A percentile compares a stretch with the other conserved stretches of the same genome.
phyloP scores from a whole-genome alignment of 2,113 vertebrate species.

The Sinocyclocheilus maitianheensis region DNA sequence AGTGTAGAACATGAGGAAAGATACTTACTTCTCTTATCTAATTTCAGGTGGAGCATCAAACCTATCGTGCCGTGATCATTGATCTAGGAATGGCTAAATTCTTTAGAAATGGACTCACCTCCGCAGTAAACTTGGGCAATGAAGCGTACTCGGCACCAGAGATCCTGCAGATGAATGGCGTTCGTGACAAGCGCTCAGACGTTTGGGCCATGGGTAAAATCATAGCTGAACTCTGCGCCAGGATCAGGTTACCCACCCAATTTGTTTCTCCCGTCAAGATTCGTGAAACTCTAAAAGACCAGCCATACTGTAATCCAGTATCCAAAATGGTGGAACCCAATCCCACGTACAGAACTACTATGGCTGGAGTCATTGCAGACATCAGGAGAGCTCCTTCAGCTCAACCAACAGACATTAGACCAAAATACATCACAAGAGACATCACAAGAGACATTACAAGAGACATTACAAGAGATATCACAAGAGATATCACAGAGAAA shows the following conservation, averaged over 20 bases:
- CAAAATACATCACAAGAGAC: background rate
- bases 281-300: constrained; percentile 64
- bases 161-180: constrained; percentile 54
- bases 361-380: constrained; percentile 63
- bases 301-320: constrained; percentile 62
- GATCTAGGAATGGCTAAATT: constrained; percentile 78
- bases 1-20: background rate
- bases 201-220: constrained; percentile 80
- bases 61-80: constrained; percentile 75
- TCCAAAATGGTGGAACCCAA: constrained; percentile 68
- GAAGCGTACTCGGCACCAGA: constrained; percentile 75
- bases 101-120: constrained; percentile 65
- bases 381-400: constrained; percentile 56
- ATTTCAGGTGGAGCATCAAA: constrained; percentile 72
- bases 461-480: background rate
- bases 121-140: constrained; percentile 72
- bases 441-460: too few species aligned
- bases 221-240: constrained; percentile 71
- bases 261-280: constrained; percentile 66
- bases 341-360: constrained; percentile 58
- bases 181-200: constrained; percentile 70
- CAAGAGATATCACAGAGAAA: background rate
- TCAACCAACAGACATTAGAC: background rate
- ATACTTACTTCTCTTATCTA: background rate
- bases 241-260: constrained; percentile 67